Base-by-base conservation (phyloP, 2,888 invertebrate species). In the Drosophila fungiperda region DNA sequence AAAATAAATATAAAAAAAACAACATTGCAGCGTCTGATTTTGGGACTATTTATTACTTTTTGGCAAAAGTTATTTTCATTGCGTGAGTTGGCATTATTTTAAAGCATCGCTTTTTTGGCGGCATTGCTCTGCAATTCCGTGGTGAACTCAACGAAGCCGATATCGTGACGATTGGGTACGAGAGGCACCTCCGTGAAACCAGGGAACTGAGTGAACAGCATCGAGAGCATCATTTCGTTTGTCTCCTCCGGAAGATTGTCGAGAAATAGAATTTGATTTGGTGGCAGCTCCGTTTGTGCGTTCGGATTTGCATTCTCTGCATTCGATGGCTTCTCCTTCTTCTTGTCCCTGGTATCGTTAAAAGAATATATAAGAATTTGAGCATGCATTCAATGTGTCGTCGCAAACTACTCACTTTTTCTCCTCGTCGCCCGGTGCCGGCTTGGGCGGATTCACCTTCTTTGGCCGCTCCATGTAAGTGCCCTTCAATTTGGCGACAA, bases 21-120 rank as follows among this genome's bases (percentile, higher is more conserved):
- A 54, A 29, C 29, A 17, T 35, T 55, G 32, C 29, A 58, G 32
- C 55, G 17, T 23, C 23, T 50, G 9, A n/a, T 0, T 23, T 12
- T 38, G 36, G 9, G 23, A 6, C 12, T 63, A 38, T 8, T 29
- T 11, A 9, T 61, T 96, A 99, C 95, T 99, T 99, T 94, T 99
- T 99, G 59, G 99, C 99, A 93, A 99, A 99, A 52, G 99, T 98
- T 91, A 99, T 99, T 94, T 99, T 99, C 99, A 99, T 99, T 15
- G 99, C 98, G 94, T 99, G 98, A 0, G 98, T 98, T 1, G 99
- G 99, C 32, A 99, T 99, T 66, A 99, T 99, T 94, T 99, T 99
- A 94, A 99, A 99, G 61, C 29, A 99, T 94, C 1, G 99, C 98
- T 93, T 99, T 98, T 93, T 99, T 98, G 1, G 99, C 99, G 0